Evolutionary conservation across 2,888 invertebrate genomes (phyloP).

Genomic region (Drosophila mimetica): DNA sequence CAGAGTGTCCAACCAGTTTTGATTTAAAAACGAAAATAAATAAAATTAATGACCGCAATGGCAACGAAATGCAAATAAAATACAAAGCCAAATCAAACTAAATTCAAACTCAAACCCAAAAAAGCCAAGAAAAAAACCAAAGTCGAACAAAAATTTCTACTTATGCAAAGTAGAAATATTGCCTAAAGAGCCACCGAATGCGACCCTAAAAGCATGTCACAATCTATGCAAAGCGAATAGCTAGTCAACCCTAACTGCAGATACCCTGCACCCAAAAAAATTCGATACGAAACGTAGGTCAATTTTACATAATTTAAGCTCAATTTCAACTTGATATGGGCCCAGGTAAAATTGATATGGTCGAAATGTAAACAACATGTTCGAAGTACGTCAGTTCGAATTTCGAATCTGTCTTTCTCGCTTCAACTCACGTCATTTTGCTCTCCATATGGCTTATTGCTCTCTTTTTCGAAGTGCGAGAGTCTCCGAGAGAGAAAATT

Average conservation of each 20-base stretch:
- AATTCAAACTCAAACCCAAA: slow-evolving; percentile 41
- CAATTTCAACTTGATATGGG: no score
- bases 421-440: no score
- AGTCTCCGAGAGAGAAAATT: no score
- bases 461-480: no score
- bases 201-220: slow-evolving; percentile 77
- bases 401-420: no score
- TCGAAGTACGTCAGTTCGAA: no score
- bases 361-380: no score
- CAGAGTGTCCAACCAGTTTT: slow-evolving; percentile 59
- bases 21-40: slow-evolving; percentile 66
- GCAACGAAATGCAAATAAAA: slow-evolving; percentile 74
- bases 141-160: slow-evolving; percentile 66
- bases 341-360: no score
- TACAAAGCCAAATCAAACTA: slow-evolving; percentile 42
- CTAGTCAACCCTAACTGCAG: neutral
- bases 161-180: slow-evolving; percentile 80
- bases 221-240: slow-evolving; percentile 58
- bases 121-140: slow-evolving; percentile 29
- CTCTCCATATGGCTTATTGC: no score
- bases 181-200: slow-evolving; percentile 67
- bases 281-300: no score
- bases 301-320: no score
- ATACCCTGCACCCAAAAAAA: no score
- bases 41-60: slow-evolving; percentile 73